Evolutionary conservation across 2,113 vertebrate genomes (phyloP), one percentile per base, ranked within the genome.

Genomic region (Eudyptes chrysolophus): DNA sequence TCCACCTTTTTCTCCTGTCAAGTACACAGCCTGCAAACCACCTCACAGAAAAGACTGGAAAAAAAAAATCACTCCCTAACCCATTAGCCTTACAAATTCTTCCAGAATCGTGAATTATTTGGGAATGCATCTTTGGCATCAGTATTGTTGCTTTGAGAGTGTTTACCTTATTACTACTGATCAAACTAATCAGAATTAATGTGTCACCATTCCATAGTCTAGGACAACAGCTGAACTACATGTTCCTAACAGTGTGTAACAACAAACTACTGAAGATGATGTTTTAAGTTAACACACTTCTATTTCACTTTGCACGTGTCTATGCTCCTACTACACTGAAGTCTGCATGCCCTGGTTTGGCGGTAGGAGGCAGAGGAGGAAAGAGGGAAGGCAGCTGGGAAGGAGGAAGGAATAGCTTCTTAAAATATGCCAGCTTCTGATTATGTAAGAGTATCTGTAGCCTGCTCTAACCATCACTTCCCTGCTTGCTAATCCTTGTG

Each of bases 381-480:
- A 89, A 80, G 32, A 84, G 22, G 60, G 54, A 93, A 89, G 84
- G 65, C 89, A 87, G 89, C 71, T 94, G 89, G 49, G 54, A 78
- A 96, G 80, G 49, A 83, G 83, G 79, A 95, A 86, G 79, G 68
- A 96, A 92, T 52, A 86, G 38, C 62, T 92, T 60, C 89, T 96
- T 89, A 92, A 96, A 90, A 96, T 74, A 95, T 9, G 36, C 27
- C 75, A 40, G 49, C 68, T 91, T 91, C 84, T 94, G 42, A 91
- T 95, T 95, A 93, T 61, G 44, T 91, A 96, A 92, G 83, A 86
- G 13, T 87, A 94, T 90, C 89, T 85, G 60, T 92, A 94, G 66
- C 79, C 64, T 90, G 76, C 58, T 92, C 80, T 76, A 90, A 71
- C 87, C 80, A 95, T 77, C 77, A 66, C 88, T 94, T 83, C 75